A percentile compares a stretch with the other conserved stretches of the same genome.
Evolutionary conservation across 2,113 vertebrate genomes (phyloP).

Genomic region (Glaucidium brasilianum): DNA sequence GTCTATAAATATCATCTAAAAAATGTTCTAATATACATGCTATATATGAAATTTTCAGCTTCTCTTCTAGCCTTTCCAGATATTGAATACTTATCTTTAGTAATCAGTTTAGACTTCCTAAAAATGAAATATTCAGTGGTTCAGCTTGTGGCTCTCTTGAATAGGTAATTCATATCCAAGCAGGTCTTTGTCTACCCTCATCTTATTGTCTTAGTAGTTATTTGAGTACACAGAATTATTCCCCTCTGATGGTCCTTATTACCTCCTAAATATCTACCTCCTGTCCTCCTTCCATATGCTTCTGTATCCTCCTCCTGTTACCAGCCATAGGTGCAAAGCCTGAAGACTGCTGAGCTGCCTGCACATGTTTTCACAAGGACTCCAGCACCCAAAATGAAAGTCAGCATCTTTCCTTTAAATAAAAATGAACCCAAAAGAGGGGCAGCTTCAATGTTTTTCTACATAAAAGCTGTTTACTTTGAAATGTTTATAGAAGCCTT

Average conservation of each 20-base stretch:
- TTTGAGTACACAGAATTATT: background rate
- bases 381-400: background rate
- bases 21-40: constrained; percentile 75
- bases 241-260: background rate
- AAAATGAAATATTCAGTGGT: constrained; percentile 31
- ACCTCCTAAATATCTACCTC: background rate
- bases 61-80: constrained; percentile 52
- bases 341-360: background rate
- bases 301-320: fast-evolving
- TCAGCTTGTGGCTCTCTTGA: background rate
- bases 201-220: background rate
- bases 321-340: background rate
- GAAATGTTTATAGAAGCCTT: background rate
- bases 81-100: constrained; percentile 40
- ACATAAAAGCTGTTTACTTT: background rate
- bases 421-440: fast-evolving
- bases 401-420: background rate
- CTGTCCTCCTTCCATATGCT: background rate
- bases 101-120: constrained; percentile 48
- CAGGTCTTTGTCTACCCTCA: background rate
- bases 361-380: background rate
- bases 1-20: constrained; percentile 78
- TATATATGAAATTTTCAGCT: constrained; percentile 66
- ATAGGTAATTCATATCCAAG: background rate
- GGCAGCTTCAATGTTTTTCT: background rate